Base-by-base conservation (phyloP, 2,888 invertebrate genomes). In the Gisinianus flammeolus region DNA sequence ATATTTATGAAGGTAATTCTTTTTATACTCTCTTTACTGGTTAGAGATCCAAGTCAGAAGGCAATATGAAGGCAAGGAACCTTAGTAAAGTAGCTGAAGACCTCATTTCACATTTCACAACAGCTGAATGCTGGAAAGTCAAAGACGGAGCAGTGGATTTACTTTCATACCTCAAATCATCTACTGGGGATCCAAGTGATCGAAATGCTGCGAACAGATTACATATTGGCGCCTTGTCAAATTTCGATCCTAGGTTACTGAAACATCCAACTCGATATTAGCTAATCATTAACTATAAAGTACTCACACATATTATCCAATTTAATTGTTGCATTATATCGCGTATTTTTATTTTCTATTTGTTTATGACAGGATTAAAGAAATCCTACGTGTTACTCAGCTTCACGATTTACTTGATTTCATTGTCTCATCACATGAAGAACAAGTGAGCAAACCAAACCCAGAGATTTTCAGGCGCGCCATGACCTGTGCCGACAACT, bases 171-270 rank as follows among this genome's bases (percentile, higher is more conserved):
- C 87, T 95, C 8, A 88, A 87, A 80, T 86, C 44, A 22, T 12
- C 28, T 1, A 62, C 24, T n/a, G n/a, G n/a, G n/a, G n/a, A n/a
- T n/a, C n/a, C n/a, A n/a, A n/a, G n/a, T n/a, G n/a, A n/a, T n/a
- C n/a, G n/a, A n/a, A n/a, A n/a, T n/a, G n/a, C n/a, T n/a, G n/a
- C n/a, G n/a, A 52, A 87, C 87, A 87, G 87, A 75, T 87, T 90
- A 19, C 85, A 86, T 16, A 83, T 95, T 64, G 96, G 95, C 2
- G 90, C 95, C 0, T 91, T 97, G 83, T 95, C 96, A 6, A 97
- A 97, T 87, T 95, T 93, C 88, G 97, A 97, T 88, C 93, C 94
- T 35, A 89, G 96, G 35, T 88, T 97, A 1, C 89, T 91, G 79
- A n/a, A 35, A 12, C 35, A 35, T 35, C 35, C 5, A 35, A 12